phyloP scores from a whole-genome alignment of 2,113 vertebrate genomes.

The Sula dactylatra region DNA sequence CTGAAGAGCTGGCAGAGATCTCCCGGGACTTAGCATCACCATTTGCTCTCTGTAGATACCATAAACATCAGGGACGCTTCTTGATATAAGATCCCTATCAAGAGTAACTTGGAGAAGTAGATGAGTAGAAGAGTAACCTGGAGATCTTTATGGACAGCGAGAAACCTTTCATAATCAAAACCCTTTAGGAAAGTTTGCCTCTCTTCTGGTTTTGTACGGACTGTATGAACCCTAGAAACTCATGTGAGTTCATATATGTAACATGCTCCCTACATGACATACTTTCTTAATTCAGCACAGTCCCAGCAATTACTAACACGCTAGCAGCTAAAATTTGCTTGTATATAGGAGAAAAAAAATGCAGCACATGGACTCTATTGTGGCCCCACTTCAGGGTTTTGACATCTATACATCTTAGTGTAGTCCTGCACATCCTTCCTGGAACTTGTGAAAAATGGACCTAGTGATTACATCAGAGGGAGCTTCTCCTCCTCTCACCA shows the following conservation, averaged over 20 bases:
- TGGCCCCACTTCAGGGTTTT: neutral
- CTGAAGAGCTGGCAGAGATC: neutral
- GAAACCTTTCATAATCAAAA: neutral
- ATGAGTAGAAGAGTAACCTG: neutral
- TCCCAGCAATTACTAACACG: neutral
- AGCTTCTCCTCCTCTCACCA: neutral
- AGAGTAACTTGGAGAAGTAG: neutral
- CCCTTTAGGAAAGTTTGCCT: neutral
- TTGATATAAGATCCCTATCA: neutral
- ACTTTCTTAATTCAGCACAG: neutral
- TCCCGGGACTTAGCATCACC: neutral
- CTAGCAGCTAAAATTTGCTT: neutral
- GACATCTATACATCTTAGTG: neutral
- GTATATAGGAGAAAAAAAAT: neutral
- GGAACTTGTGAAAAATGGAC: neutral
- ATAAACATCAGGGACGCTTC: neutral
- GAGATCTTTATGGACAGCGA: neutral
- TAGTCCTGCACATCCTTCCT: neutral
- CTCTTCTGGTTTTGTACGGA: rapidly evolving
- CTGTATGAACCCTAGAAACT: neutral
- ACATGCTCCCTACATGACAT: neutral
- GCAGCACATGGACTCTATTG: neutral
- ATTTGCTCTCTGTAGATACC: neutral
- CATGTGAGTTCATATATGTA: neutral
- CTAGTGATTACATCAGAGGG: neutral